Conservation (phyloP, 2,888 invertebrate genomes). For the Zaprionus obscuricornis region DNA sequence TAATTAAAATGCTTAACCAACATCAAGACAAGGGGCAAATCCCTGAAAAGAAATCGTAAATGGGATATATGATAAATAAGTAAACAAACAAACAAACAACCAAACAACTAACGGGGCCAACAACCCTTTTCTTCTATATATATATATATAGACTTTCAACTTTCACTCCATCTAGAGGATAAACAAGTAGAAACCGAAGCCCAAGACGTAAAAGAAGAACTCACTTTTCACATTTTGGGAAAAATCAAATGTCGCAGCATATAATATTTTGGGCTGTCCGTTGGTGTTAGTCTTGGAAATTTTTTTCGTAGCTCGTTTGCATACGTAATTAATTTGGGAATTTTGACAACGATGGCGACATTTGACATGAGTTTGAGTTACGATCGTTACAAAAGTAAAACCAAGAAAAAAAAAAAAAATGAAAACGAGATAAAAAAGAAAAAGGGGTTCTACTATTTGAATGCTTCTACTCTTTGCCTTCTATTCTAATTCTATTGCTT, state of each 20-base stretch:
- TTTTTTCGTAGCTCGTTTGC: conserved; percentile 58
- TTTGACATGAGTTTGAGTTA: conserved; percentile 75
- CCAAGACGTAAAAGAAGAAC: no score
- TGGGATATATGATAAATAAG: conserved; percentile 45
- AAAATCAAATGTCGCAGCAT: conserved; percentile 9
- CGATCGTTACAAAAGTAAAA: conserved; percentile 46
- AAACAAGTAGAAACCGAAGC: no score
- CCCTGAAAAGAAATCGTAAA: conserved; percentile 33
- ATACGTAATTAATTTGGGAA: conserved; percentile 74
- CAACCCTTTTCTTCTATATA: conserved; percentile 44
- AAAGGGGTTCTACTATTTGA: conserved; percentile 16
- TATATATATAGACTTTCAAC: conserved; percentile 2
- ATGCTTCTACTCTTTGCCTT: no score
- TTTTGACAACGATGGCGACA: conserved; percentile 73
- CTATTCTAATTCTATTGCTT: not conserved
- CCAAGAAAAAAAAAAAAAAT: conserved; percentile 22
- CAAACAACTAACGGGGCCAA: conserved; percentile 7
- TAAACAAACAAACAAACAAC: conserved; percentile 49
- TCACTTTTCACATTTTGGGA: no score
- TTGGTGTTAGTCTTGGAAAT: not conserved
- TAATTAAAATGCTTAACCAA: conserved; percentile 78
- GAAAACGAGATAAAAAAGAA: conserved; percentile 8
- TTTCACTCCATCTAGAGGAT: no score
- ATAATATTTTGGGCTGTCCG: conserved; percentile 24
- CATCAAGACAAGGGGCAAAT: conserved; percentile 67